Evolutionary conservation across 2,888 invertebrate genomes (phyloP).

Genomic region (Drosophila borealis): DNA sequence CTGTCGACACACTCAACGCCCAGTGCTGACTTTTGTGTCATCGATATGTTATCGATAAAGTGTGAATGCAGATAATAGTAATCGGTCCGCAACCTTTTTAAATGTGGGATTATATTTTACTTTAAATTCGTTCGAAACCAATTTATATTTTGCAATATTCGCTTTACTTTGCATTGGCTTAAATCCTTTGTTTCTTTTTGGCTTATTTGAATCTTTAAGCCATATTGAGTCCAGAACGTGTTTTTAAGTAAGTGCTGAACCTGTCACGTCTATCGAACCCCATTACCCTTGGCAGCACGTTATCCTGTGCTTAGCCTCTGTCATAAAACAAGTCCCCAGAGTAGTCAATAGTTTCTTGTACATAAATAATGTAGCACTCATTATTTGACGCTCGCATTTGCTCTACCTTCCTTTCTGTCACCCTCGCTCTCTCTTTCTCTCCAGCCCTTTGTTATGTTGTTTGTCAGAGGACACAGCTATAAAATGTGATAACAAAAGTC

Average conservation of each 20-base stretch:
- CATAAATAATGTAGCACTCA: conserved; percentile 12
- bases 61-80: not conserved
- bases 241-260: not conserved
- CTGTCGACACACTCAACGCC: not conserved
- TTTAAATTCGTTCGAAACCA: too few relatives aligned
- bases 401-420: not conserved
- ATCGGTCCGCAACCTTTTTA: too few relatives aligned
- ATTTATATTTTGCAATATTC: too few relatives aligned
- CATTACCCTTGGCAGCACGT: conserved; percentile 5
- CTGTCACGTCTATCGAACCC: conserved; percentile 1
- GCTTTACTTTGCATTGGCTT: too few relatives aligned
- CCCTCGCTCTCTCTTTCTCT: not conserved
- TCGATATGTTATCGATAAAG: conserved; percentile 25
- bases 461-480: conserved; percentile 30
- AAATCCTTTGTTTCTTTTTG: too few relatives aligned
- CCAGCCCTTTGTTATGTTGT: conserved; percentile 14
- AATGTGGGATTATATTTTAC: too few relatives aligned
- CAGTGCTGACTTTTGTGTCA: not conserved
- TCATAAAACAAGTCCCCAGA: conserved; percentile 15
- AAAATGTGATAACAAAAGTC: conserved; percentile 46
- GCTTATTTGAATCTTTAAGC: too few relatives aligned
- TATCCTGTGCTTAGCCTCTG: conserved; percentile 8
- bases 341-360: conserved; percentile 18
- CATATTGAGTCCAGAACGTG: not conserved
- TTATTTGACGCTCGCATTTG: not conserved